Percentiles rank a stretch among this genome's conserved stretches.
phyloP scores from a whole-genome alignment of 1,140 invertebrate genomes.

The Agrilus planipennis region DNA sequence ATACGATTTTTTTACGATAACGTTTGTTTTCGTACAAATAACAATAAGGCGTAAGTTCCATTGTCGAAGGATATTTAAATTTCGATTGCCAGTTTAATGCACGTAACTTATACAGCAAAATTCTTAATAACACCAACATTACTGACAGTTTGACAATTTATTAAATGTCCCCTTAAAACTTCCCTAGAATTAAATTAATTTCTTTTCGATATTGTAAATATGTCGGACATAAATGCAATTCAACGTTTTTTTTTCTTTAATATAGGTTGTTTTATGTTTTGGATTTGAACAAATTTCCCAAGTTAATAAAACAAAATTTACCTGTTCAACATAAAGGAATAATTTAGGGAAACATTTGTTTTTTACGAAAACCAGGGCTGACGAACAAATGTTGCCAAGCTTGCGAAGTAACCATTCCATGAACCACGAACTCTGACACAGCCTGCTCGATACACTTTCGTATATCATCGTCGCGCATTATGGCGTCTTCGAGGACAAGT shows the following conservation, averaged over 20 bases:
- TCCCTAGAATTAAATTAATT: constrained; percentile 11
- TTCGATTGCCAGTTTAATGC: background rate
- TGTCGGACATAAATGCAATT: constrained; percentile 9
- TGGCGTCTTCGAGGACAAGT: background rate
- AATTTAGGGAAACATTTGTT: constrained; percentile 33
- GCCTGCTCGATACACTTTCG: background rate
- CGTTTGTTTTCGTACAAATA: constrained; percentile 1
- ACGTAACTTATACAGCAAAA: background rate
- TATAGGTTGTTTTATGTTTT: background rate
- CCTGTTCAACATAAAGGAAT: constrained; percentile 28
- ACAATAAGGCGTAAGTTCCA: background rate
- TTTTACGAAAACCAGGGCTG: constrained; percentile 30
- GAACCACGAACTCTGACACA: background rate
- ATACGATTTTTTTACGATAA: constrained; percentile 4
- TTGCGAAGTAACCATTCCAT: constrained; percentile 8
- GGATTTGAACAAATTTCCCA: background rate
- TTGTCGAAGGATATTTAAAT: background rate
- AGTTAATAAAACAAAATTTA: constrained; percentile 13
- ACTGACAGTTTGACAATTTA: background rate
- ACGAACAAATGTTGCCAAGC: constrained; percentile 34
- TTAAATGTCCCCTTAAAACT: constrained; percentile 8
- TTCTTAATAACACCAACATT: background rate
- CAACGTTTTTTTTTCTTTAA: background rate
- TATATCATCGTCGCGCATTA: background rate
- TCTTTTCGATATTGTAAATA: constrained; percentile 5